phyloP scores from a whole-genome alignment of 2,113 vertebrate genomes.

The Heteronetta atricapilla region DNA sequence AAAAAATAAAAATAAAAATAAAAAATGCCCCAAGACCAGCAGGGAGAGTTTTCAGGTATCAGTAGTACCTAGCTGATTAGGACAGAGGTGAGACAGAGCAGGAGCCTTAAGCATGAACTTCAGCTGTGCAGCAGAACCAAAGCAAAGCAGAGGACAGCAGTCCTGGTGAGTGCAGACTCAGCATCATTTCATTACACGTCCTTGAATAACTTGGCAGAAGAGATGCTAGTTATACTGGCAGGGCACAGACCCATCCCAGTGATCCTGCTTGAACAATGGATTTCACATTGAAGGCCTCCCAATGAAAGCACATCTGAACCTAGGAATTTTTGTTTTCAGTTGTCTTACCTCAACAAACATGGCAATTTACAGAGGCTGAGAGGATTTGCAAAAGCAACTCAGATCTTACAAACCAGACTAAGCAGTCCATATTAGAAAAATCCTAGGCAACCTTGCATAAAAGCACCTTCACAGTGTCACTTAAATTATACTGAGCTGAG shows the following conservation, averaged over 20 bases:
- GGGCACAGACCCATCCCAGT: neutral
- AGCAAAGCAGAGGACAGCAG: neutral
- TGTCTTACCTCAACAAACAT: neutral
- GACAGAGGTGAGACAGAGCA: neutral
- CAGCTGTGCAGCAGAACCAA: neutral
- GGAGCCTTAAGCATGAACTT: neutral
- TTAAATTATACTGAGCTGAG: neutral
- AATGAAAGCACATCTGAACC: rapidly evolving
- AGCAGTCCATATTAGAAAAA: neutral
- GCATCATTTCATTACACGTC: neutral
- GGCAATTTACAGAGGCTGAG: neutral
- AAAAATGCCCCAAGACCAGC: rapidly evolving
- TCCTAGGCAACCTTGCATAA: rapidly evolving
- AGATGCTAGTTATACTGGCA: rapidly evolving
- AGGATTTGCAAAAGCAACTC: neutral
- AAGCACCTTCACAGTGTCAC: rapidly evolving
- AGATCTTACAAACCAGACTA: neutral
- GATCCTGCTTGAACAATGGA: rapidly evolving
- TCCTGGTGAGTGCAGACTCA: rapidly evolving
- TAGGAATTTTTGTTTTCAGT: neutral
- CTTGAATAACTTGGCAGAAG: neutral
- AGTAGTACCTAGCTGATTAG: neutral
- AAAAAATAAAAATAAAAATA: neutral
- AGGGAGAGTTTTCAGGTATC: neutral
- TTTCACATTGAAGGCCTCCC: neutral